These are phyloP conservation scores for Cyprinodon brontotheroides DNA, from an alignment of 2,113 vertebrate genomes.

Conservation along the genomic window DNA sequence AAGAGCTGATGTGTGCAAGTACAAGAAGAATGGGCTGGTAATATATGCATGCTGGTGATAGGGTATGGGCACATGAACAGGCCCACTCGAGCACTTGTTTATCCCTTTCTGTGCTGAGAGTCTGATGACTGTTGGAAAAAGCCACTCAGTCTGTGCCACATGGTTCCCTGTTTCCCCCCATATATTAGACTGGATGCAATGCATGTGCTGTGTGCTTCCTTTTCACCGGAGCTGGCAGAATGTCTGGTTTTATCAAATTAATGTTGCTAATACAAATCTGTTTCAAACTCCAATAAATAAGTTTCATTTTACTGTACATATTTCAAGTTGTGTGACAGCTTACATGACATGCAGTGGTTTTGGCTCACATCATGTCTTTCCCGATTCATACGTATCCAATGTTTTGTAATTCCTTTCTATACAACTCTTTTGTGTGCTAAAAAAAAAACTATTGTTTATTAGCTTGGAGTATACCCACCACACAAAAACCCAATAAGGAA, in stretches of 20 bases:
- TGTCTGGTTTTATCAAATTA: conserved; percentile 11
- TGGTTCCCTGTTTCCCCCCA: conserved; percentile 11
- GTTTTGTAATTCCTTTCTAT: too few relatives aligned
- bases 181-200: conserved; percentile 29
- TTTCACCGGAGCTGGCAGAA: conserved; percentile 11
- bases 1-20: conserved; percentile 35
- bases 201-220: neutral
- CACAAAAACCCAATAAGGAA: neutral
- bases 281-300: neutral
- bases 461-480: neutral
- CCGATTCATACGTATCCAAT: too few relatives aligned
- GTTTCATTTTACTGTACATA: neutral
- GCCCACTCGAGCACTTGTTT: conserved; percentile 43
- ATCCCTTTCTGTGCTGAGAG: conserved; percentile 51
- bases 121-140: conserved; percentile 30
- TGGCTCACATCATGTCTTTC: too few relatives aligned
- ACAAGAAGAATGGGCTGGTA: conserved; percentile 29
- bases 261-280: neutral
- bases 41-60: conserved; percentile 50
- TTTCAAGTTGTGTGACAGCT: conserved; percentile 15
- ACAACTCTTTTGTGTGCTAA: too few relatives aligned
- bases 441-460: neutral
- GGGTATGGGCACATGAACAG: conserved; percentile 27
- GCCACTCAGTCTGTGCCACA: conserved; percentile 11
- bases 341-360: neutral